Conservation (phyloP, 2,797 vertebrate genomes). For the Cuniculus paca region DNA sequence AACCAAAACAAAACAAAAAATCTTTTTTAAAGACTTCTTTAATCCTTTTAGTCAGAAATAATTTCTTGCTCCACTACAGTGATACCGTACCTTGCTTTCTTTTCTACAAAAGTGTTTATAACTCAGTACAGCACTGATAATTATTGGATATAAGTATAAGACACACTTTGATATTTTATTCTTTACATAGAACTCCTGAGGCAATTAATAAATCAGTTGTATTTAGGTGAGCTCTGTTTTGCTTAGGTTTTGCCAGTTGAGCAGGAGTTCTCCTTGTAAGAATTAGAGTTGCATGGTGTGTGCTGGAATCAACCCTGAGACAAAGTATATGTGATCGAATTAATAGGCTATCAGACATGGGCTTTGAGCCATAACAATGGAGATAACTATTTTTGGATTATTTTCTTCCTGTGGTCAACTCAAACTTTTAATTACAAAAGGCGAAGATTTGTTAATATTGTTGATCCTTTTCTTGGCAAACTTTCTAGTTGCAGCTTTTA, state of each 20-base stretch:
- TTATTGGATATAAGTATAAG: neutral
- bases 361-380: neutral
- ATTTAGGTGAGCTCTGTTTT: conserved; percentile 29
- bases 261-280: neutral
- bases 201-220: neutral
- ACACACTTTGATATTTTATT: conserved; percentile 49
- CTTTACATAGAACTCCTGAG: neutral
- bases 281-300: neutral
- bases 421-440: neutral
- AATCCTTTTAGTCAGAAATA: conserved; percentile 5
- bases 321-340: neutral
- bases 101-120: conserved; percentile 4
- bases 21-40: neutral
- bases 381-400: conserved; percentile 12
- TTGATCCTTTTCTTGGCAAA: conserved; percentile 8
- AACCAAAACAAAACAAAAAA: too few relatives aligned
- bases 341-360: neutral
- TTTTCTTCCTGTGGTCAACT: neutral
- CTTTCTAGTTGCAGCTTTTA: conserved; percentile 11
- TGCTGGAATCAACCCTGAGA: neutral
- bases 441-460: conserved; percentile 27
- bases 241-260: neutral
- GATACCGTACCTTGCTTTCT: neutral
- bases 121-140: neutral
- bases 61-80: neutral